Evolutionary conservation across 2,797 vertebrate species (phyloP).

Genomic region (Phataginus tricuspis): DNA sequence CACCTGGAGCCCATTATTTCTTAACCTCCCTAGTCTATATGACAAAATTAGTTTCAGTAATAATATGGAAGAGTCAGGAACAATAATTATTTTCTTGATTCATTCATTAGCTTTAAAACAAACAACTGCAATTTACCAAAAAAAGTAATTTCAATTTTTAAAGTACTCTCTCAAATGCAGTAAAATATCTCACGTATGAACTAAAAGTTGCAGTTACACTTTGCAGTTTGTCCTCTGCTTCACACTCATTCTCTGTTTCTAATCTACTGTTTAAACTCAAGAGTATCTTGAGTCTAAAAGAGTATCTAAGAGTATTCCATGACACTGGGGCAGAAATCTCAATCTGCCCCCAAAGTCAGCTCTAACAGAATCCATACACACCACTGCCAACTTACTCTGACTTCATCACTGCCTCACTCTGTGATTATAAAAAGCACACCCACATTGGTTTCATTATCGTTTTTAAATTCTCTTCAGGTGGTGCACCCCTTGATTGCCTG

Average conservation of each 20-base stretch:
- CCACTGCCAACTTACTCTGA: neutral
- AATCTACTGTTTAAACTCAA: neutral
- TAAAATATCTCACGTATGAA: conserved; percentile 14
- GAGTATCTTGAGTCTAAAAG: neutral
- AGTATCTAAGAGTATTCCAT: too few relatives aligned
- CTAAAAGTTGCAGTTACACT: neutral
- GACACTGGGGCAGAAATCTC: neutral
- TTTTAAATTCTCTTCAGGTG: neutral
- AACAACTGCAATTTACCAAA: neutral
- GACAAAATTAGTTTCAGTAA: neutral
- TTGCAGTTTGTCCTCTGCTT: neutral
- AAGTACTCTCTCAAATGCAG: neutral
- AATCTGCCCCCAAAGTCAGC: neutral
- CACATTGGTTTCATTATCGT: neutral
- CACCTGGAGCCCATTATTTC: neutral
- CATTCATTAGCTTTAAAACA: neutral
- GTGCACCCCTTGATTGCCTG: neutral
- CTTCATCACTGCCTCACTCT: neutral
- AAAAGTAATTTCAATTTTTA: conserved; percentile 23
- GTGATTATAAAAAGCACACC: neutral
- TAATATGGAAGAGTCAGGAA: neutral
- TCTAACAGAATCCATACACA: neutral
- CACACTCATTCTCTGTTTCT: neutral
- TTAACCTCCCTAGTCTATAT: neutral
- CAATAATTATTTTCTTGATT: neutral